A percentile compares a stretch with the other conserved stretches of the same genome.
Evolutionary conservation across 2,113 vertebrate genomes (phyloP).

Genomic region (Hiodon tergisus): DNA sequence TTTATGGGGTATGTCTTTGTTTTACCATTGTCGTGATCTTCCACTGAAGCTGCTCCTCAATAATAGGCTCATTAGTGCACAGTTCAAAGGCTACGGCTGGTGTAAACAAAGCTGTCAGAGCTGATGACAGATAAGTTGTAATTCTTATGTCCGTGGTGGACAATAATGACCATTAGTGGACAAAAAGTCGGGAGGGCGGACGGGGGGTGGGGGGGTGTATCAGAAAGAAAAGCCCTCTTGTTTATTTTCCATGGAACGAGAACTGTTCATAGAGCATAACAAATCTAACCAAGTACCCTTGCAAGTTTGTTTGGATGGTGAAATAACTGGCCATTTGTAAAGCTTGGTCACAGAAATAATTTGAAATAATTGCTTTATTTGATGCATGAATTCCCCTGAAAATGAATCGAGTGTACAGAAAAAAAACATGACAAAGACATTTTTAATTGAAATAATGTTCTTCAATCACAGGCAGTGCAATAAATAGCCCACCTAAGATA

Average conservation of each 20-base stretch:
- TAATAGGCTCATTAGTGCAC: constrained; percentile 27
- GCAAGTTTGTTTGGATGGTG: not conserved
- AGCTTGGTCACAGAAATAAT: not conserved
- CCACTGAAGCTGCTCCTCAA: constrained; percentile 30
- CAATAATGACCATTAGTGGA: constrained; percentile 7
- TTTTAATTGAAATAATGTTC: too few relatives aligned
- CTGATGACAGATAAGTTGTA: constrained; percentile 28
- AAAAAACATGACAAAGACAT: too few relatives aligned
- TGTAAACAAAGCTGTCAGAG: constrained; percentile 23
- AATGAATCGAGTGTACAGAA: too few relatives aligned
- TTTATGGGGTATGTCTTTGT: constrained; percentile 29
- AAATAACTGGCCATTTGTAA: not conserved
- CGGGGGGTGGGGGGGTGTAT: not conserved
- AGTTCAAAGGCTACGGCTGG: constrained; percentile 22
- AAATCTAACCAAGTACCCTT: not conserved
- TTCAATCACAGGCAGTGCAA: too few relatives aligned
- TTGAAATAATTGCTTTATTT: too few relatives aligned
- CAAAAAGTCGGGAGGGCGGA: not conserved
- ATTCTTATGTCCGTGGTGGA: constrained; percentile 27
- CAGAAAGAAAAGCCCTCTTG: not conserved
- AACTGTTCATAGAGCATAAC: not conserved
- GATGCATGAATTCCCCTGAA: too few relatives aligned
- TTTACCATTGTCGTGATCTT: constrained; percentile 26
- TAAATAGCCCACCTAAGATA: too few relatives aligned
- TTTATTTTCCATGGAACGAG: not conserved